phyloP scores from a whole-genome alignment of 2,113 vertebrate genomes.

The Polypterus senegalus region DNA sequence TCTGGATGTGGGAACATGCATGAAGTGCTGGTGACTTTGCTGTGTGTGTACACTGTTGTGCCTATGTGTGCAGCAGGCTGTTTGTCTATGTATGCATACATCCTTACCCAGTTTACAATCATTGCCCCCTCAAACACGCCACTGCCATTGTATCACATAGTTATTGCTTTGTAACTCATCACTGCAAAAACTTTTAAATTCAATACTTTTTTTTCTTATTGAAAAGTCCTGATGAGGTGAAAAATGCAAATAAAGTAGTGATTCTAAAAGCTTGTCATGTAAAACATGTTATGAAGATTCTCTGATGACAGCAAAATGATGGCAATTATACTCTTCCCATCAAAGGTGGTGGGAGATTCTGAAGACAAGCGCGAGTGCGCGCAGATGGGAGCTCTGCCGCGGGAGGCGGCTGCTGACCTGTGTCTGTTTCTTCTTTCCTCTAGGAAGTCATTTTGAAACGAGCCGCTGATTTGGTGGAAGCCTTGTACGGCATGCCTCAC shows the following conservation, averaged over 20 bases:
- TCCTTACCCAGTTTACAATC: no score
- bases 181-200: no score
- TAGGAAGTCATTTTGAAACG: constrained; percentile 92
- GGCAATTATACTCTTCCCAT: constrained; percentile 67
- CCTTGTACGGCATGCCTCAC: constrained; percentile 86
- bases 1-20: no score
- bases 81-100: no score
- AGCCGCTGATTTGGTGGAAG: constrained; percentile 86
- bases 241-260: constrained; percentile 68
- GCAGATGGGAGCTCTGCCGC: no score
- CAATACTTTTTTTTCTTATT: constrained; percentile 55
- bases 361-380: no score
- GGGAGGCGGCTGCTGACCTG: no score
- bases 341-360: no score
- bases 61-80: no score
- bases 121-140: no score
- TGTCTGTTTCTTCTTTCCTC: constrained; percentile 40
- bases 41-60: no score
- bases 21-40: no score
- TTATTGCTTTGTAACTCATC: neutral
- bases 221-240: constrained; percentile 57
- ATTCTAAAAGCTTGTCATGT: constrained; percentile 73
- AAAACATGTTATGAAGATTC: constrained; percentile 66
- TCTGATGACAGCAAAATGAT: constrained; percentile 72
- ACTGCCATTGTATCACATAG: neutral